Conservation (phyloP, 2,113 vertebrate species). For the Gobio gobio region DNA sequence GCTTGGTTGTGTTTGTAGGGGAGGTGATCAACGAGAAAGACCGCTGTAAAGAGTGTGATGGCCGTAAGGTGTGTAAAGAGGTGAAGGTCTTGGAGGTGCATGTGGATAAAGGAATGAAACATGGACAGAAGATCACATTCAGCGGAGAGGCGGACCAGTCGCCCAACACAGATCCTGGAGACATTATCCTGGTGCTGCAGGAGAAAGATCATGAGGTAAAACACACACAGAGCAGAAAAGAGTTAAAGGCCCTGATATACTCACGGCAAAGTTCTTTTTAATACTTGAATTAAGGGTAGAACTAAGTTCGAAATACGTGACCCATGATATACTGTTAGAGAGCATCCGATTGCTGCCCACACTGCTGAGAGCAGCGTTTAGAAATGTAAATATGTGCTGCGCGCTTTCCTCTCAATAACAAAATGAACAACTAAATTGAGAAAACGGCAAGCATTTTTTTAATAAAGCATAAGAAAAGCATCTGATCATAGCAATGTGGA, state of each 20-base stretch:
- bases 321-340: no score
- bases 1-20: slow-evolving; percentile 71
- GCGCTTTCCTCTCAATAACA: no score
- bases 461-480: no score
- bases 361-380: no score
- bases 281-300: no score
- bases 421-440: no score
- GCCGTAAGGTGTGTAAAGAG: slow-evolving; percentile 97
- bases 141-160: slow-evolving; percentile 97
- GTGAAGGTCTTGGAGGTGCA: slow-evolving; percentile 98
- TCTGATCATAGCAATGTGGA: no score
- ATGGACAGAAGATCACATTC: slow-evolving; percentile 97
- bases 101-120: slow-evolving; percentile 99
- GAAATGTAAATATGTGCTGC: no score
- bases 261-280: no score
- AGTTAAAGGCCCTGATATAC: not conserved
- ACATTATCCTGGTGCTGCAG: slow-evolving; percentile 95
- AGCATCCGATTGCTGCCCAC: no score
- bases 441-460: no score
- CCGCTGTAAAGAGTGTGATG: slow-evolving; percentile 99
- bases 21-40: slow-evolving; percentile 99
- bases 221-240: not conserved
- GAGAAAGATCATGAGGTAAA: slow-evolving; percentile 96
- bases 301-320: no score
- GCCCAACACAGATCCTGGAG: slow-evolving; percentile 93